A percentile compares a stretch with the other conserved stretches of the same genome.
Conservation (phyloP, 35 echinoderm and acorn worm genomes). For the Stichopus chloronotus region DNA sequence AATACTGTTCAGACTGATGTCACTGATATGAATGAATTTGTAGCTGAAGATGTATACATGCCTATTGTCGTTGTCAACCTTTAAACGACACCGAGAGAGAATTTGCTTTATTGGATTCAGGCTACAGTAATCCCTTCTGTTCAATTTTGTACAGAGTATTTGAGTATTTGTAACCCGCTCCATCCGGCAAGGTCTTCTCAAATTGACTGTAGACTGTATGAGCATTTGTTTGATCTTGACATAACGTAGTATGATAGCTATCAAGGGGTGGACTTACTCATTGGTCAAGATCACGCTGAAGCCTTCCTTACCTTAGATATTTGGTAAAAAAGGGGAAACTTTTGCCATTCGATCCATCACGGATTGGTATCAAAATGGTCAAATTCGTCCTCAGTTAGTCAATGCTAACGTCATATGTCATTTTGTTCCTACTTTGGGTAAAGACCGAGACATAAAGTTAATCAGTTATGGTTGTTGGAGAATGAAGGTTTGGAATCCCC, state of each 20-base stretch:
- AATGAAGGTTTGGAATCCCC: conserved; percentile 10
- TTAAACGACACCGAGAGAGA: not conserved
- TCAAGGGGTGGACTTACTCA: conserved; percentile 11
- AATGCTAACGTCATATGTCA: conserved; percentile 31
- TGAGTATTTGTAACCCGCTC: too few species aligned
- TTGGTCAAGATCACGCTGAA: conserved; percentile 39
- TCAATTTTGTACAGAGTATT: too few species aligned
- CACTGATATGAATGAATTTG: too few species aligned
- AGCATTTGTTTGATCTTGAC: conserved; percentile 21
- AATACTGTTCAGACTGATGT: not conserved
- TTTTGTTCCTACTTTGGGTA: conserved; percentile 29
- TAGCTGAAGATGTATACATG: conserved; percentile 3
- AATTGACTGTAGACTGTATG: conserved; percentile 14
- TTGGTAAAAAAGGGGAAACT: not conserved
- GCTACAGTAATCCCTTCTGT: conserved; percentile 54
- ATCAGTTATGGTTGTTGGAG: conserved; percentile 23
- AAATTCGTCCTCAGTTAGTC: conserved; percentile 20
- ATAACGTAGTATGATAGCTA: not conserved
- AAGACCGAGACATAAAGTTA: conserved; percentile 15
- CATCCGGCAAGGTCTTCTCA: too few species aligned
- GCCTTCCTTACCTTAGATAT: conserved; percentile 20
- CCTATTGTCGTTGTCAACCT: conserved; percentile 29
- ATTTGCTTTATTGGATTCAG: conserved; percentile 47
- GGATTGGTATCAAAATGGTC: conserved; percentile 22
- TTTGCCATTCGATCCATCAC: conserved; percentile 20